Percentiles rank a stretch among this genome's conserved stretches.
These are phyloP conservation scores for Listrodromus nycthemerus DNA, from an alignment of 2,888 invertebrate species.

Conservation along the genomic window DNA sequence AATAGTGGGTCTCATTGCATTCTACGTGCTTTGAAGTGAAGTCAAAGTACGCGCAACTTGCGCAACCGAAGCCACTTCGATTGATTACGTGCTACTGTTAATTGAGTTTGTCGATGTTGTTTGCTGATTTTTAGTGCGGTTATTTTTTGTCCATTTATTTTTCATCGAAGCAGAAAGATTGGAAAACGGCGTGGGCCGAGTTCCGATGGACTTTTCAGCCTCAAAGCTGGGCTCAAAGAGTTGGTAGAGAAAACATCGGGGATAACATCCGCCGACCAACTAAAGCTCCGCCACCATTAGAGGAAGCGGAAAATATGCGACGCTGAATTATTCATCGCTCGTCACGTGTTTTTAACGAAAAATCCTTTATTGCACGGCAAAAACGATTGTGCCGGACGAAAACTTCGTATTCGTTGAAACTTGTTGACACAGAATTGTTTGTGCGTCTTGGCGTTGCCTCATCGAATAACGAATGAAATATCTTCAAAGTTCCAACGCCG, in stretches of 20 bases:
- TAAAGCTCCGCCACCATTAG: neutral
- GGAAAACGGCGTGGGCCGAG: neutral
- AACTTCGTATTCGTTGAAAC: neutral
- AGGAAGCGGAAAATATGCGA: neutral
- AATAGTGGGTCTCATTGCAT: neutral
- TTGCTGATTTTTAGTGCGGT: neutral
- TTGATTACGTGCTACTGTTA: neutral
- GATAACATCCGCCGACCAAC: constrained; percentile 2
- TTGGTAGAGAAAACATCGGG: neutral
- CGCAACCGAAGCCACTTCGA: neutral
- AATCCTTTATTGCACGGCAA: neutral
- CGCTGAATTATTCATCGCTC: constrained; percentile 3
- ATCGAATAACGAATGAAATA: constrained; percentile 25
- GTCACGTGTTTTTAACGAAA: neutral
- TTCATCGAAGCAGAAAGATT: neutral
- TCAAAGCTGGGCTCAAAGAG: neutral
- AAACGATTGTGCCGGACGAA: neutral
- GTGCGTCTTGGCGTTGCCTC: neutral
- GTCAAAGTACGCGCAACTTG: neutral
- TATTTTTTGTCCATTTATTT: constrained; percentile 27
- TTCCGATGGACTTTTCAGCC: neutral
- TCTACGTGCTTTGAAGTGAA: neutral
- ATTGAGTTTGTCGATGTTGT: neutral
- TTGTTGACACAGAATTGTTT: neutral
- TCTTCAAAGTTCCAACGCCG: constrained; percentile 5